Conservation (phyloP, 2,797 vertebrate genomes). For the Pantherophis vulpinus region DNA sequence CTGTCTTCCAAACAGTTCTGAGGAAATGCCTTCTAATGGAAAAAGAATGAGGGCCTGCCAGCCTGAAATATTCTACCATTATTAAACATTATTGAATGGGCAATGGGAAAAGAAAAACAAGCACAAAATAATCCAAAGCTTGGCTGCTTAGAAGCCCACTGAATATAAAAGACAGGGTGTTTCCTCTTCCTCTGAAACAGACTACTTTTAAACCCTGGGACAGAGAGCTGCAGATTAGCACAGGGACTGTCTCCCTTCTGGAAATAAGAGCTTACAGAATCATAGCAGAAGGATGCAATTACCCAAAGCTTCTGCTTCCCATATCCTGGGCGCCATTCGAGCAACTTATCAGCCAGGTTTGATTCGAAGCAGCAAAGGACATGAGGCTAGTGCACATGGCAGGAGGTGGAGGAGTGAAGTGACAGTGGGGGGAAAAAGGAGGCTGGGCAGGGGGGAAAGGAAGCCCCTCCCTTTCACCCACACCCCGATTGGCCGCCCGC, state of each 20-base stretch:
- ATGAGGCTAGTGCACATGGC: slow-evolving; percentile 57
- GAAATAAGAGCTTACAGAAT: slow-evolving; percentile 25
- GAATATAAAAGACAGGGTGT: slow-evolving; percentile 12
- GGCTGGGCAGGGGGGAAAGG: slow-evolving; percentile 27
- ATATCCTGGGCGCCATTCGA: slow-evolving; percentile 49
- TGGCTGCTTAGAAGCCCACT: slow-evolving; percentile 22
- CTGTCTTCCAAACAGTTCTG: neutral
- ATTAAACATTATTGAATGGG: neutral
- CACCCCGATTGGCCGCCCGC: neutral
- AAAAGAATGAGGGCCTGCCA: neutral
- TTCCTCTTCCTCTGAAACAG: slow-evolving; percentile 40
- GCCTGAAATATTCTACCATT: neutral
- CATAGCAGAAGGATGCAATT: slow-evolving; percentile 6
- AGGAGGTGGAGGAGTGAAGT: slow-evolving; percentile 24
- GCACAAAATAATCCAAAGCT: neutral
- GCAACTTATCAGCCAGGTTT: slow-evolving; percentile 44
- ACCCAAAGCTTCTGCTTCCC: slow-evolving; percentile 12
- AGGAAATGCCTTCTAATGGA: neutral
- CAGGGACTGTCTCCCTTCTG: slow-evolving; percentile 26
- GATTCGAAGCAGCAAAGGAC: slow-evolving; percentile 54
- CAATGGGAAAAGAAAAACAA: slow-evolving; percentile 14
- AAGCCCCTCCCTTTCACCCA: slow-evolving; percentile 17
- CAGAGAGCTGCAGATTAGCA: slow-evolving; percentile 28
- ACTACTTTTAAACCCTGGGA: slow-evolving; percentile 27
- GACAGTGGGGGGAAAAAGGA: neutral